Evolutionary conservation across 2,113 vertebrate genomes (phyloP), one percentile per base, ranked within the genome.

Genomic region (Antidorcas marsupialis): DNA sequence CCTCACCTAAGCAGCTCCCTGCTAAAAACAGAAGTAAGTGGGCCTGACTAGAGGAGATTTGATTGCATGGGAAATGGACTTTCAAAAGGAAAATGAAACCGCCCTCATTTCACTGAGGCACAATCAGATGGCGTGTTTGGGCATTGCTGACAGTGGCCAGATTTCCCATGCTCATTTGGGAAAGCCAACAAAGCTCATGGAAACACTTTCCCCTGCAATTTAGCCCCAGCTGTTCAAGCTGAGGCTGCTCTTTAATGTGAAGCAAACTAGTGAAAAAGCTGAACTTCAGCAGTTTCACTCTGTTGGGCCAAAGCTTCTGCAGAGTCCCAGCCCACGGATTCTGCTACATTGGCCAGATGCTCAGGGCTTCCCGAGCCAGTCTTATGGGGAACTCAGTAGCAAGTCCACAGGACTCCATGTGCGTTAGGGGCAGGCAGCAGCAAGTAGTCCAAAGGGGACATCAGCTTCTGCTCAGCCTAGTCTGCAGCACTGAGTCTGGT

Each of bases 151-250:
- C 91, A 59, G 55, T 79, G 93, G 45, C 96, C 96, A 86, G 94
- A 96, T 95, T 97, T 78, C 84, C 79, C 93, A 83, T 3, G 79
- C 83, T 96, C 93, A 64, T 95, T 89, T 87, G 97, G 95, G 96
- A 94, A 98, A 97, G 95, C 97, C 97, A 92, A 89, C 45, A 1
- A 96, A 95, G 94, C 97, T 97, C 96, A 16, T 0, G 10, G 95
- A 97, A 98, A 97, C 96, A 89, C 93, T 95, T 89, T 94, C 78
- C 95, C 94, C 97, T 95, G 96, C 84, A 97, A 98, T 97, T 97
- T 50, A 95, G 97, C 91, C 95, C 97, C 98, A 98, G 97, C 97
- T 98, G 98, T 97, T 98, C 97, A 96, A 98, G 97, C 97, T 98
- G 97, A 98, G 95, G 87, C 96, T 97, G 98, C 96, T 97, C 97